Evolutionary conservation across 2,797 vertebrate genomes (phyloP), one percentile per base, ranked within the genome.

Genomic region (Pterois miles): DNA sequence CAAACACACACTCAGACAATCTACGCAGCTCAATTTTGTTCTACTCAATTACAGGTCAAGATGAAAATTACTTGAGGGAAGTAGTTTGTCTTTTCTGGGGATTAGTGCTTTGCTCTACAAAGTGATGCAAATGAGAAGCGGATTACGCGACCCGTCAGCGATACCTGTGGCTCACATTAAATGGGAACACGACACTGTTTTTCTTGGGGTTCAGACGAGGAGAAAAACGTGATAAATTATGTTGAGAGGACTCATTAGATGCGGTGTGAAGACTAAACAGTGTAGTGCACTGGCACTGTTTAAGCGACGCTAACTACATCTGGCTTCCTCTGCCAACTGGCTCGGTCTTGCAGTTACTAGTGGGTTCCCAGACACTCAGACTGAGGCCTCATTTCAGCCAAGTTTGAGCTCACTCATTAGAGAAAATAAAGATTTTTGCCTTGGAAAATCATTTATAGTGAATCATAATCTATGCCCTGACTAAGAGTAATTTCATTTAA

Each of bases 1-100:
- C 62, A 76, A 22, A 67, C 53, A 63, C 54, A 48, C 33, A 65
- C 58, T 52, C 57, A 57, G 22, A 62, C 67, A 57, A 33, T 81
- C 64, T 50, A 43, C 74, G 59, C 46, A 9, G 63, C 65, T 70
- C 64, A 3, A 9, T 65, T 85, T 79, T 66, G 53, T 84, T 89
- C 78, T 62, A 52, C 78, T 87, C 71, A 86, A 77, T 93, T 87
- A 90, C 80, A 88, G 74, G 82, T 91, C 86, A 89, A 84, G 82
- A 81, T 79, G 64, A 74, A 78, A 82, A 83, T 67, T n/a, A 86
- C 85, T 83, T 40, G 50, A 68, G 65, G 77, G 81, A 66, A 85
- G 86, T 74, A 60, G 69, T 88, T 74, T 82, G 80, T 88, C 70
- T 76, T 87, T 74, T 62, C 80, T 74, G 60, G 27, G 71, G 78